phyloP scores from a whole-genome alignment of 2,113 vertebrate species.

The Axis porcinus region DNA sequence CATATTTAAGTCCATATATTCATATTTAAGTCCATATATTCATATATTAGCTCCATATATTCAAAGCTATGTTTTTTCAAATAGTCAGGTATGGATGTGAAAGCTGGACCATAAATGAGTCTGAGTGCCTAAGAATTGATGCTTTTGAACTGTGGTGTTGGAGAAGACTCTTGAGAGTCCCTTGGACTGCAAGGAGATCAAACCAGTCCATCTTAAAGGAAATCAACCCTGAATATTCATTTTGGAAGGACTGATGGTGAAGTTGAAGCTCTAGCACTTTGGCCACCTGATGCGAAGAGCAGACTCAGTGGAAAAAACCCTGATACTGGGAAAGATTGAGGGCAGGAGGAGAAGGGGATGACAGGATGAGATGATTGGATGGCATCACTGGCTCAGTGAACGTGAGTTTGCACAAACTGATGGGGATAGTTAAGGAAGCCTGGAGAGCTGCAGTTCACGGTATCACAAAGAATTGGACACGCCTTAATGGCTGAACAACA shows the following conservation, averaged over 20 bases:
- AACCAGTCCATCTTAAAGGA: background rate
- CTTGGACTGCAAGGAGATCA: background rate
- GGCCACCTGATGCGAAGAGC: background rate
- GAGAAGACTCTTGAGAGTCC: background rate
- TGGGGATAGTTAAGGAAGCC: background rate
- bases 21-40: too few species aligned
- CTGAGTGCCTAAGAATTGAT: background rate
- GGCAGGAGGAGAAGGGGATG: background rate
- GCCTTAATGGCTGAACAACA: background rate
- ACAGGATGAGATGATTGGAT: background rate
- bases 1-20: too few species aligned
- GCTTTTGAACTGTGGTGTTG: background rate
- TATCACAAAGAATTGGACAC: background rate
- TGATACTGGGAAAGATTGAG: background rate
- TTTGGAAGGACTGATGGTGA: background rate
- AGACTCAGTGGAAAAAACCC: background rate
- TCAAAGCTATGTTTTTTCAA: background rate
- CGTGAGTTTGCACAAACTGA: background rate
- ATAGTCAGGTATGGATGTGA: background rate
- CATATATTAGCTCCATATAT: background rate
- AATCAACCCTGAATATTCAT: background rate
- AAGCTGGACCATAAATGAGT: background rate
- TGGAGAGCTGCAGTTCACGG: fast-evolving
- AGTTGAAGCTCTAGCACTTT: background rate
- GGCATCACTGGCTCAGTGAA: background rate